Base-by-base conservation (phyloP, 1,140 invertebrate species). In the Archivesica marissinica region DNA sequence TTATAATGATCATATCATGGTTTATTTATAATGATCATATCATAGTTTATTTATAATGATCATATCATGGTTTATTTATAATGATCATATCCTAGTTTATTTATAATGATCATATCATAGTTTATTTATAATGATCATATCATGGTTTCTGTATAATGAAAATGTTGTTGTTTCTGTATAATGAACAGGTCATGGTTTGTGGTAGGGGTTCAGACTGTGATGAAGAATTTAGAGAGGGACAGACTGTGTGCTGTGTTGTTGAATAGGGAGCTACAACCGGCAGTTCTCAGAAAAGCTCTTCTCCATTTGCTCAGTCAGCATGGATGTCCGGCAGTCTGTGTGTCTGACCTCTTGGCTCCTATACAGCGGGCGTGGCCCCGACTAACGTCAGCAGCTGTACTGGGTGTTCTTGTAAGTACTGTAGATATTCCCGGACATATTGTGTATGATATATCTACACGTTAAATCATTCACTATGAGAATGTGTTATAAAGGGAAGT, bases 291-390 rank as follows among this genome's bases (percentile, higher is more conserved):
- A 30, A 72, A 72, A 47, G 68, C 41, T 20, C 15, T 72, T 30
- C 15, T 47, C 0, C 39, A 47, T 0, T 30, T 72, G 41, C 9
- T 72, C 23, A 52, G 20, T 50, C 23, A 72, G 25, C 39, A 72
- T 30, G 28, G 41, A 33, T 72, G 68, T 25, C 68, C 68, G 13
- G 68, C 68, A 30, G 13, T 72, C 7, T 72, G 68, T 72, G 68
- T 72, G 13, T 25, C 68, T 25, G 41, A 72, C 50, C 41, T 72
- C 2, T 28, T 72, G 41, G 0, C 25, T 4, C 2, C n/a, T 33
- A 28, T 72, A 72, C 68, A 72, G 15, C 28, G 50, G 41, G 50
- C 68, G 23, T 72, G 68, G 68, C 68, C 68, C 17, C 41, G 68
- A 4, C 28, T 72, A 28, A 47, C 68, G 4, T 72, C 68, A 28